phyloP scores from a whole-genome alignment of 2,888 invertebrate genomes.

The Augochlorella aurata region DNA sequence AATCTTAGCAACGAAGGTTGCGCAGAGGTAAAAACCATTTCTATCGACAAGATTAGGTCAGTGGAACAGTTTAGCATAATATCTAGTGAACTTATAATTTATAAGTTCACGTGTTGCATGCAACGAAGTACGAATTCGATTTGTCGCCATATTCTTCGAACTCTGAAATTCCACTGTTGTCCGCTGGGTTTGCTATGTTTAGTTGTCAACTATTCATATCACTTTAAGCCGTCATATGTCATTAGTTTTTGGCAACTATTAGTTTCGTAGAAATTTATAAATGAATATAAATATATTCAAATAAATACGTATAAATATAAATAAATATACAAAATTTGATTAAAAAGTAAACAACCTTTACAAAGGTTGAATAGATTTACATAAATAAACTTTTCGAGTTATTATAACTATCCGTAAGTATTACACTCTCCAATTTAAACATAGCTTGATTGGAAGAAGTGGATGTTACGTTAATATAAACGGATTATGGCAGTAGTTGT shows the following conservation, averaged over 20 bases:
- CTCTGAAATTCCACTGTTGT: neutral
- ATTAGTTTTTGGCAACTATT: neutral
- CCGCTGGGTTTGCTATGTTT: neutral
- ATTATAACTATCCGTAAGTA: too few species aligned
- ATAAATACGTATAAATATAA: too few species aligned
- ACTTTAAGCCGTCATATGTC: neutral
- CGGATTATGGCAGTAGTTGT: neutral
- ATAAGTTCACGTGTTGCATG: constrained; percentile 37
- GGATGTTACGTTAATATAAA: too few species aligned
- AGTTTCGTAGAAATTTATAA: neutral
- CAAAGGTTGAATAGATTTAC: too few species aligned
- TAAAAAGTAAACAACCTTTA: too few species aligned
- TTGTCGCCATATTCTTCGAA: neutral
- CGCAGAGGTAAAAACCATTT: constrained; percentile 40
- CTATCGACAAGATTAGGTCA: constrained; percentile 59
- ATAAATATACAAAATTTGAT: too few species aligned
- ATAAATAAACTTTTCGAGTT: too few species aligned
- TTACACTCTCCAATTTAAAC: too few species aligned
- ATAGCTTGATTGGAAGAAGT: too few species aligned
- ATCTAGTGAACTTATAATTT: constrained; percentile 48
- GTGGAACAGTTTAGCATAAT: constrained; percentile 55
- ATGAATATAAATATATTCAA: too few species aligned
- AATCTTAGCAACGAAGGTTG: neutral
- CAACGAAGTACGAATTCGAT: constrained; percentile 20
- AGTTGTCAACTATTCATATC: neutral